Evolutionary conservation across 2,113 vertebrate species (phyloP), one percentile per base, ranked within the genome.

Genomic region (Seriola rivoliana): DNA sequence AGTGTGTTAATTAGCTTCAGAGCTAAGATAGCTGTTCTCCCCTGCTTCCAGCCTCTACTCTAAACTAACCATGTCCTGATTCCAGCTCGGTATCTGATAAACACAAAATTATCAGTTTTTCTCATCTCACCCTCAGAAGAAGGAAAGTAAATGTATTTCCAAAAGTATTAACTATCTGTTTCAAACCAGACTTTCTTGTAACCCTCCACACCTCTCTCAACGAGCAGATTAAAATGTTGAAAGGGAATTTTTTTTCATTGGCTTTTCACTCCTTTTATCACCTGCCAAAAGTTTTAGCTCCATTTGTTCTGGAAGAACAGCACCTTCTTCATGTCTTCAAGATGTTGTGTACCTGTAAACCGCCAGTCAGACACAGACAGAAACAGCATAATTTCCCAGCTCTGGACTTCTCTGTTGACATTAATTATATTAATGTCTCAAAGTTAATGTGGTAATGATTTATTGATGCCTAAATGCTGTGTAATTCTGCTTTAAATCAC

Each of bases 401-500:
- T 25, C 59, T 13, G 10, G 12, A 32, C 38, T 8, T 75, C 14
- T 69, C 7, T 62, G 59, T 36, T 63, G 21, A 46, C 23, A 66
- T 72, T 0, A 52, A 80, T 87, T 50, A 74, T 38, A 62, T 5
- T 21, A 7, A 60, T 60, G 69, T 75, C 48, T 71, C 62, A 21
- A 36, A 32, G 4, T 60, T 64, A 36, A 71, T 67, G 73, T 38
- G 44, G 38, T 81, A 42, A 78, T 71, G 29, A 57, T 70, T 79
- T 67, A 76, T 64, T 54, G 79, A 83, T 67, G 25, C 54, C 25
- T 10, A 58, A 79, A 65, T 67, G 16, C 46, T 36, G 11, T 63
- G 21, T 58, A 29, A 68, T 60, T 74, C 73, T 74, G 60, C 29
- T 66, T 63, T 38, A 38, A 29, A 65, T 62, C 68, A 74, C 19